A percentile compares a stretch with the other conserved stretches of the same genome.
Evolutionary conservation across 2,888 invertebrate species (phyloP).

Genomic region (Synergus umbraculus): DNA sequence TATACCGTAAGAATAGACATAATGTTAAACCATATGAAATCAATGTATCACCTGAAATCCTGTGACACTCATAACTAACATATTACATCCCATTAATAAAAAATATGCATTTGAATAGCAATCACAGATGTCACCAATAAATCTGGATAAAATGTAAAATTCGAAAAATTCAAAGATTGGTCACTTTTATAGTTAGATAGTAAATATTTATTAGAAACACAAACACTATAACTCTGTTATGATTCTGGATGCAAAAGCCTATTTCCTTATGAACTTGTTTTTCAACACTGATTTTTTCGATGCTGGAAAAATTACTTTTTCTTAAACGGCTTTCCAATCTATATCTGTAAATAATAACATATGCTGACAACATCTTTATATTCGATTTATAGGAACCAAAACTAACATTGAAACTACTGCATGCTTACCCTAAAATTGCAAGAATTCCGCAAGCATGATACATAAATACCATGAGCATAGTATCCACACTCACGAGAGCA

Average conservation of each 20-base stretch:
- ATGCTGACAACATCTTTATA: neutral
- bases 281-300: neutral
- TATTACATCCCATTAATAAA: neutral
- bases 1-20: neutral
- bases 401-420: too few relatives aligned
- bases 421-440: slow-evolving; percentile 6
- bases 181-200: neutral
- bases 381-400: neutral
- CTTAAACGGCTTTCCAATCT: neutral
- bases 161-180: neutral
- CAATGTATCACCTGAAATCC: neutral
- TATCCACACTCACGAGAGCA: neutral
- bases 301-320: neutral
- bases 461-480: neutral
- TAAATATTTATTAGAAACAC: neutral
- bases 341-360: neutral
- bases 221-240: neutral
- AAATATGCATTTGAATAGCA: neutral
- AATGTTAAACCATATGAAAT: neutral
- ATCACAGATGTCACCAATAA: neutral
- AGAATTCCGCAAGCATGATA: slow-evolving; percentile 11
- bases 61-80: neutral
- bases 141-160: neutral
- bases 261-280: neutral
- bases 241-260: neutral